Evolutionary conservation across 2,888 invertebrate genomes (phyloP), one percentile per base, ranked within the genome.

Genomic region (Phyto melanocephala): DNA sequence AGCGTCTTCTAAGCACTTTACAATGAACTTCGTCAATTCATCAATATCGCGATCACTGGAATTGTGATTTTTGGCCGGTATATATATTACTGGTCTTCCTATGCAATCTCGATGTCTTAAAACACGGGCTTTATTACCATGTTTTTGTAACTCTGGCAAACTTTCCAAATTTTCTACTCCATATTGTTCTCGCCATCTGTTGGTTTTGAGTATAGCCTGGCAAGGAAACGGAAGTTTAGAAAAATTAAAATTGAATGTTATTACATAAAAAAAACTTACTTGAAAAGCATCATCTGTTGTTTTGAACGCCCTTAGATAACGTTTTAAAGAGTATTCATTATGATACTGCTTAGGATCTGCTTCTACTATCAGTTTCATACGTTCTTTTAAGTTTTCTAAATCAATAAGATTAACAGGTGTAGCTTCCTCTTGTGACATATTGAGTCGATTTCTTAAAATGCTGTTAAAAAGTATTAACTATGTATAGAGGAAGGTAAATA

Each of bases 121-220:
- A 1, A 96, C 94, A 85, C 94, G 92, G 0, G 95, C 95, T 89
- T 95, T 95, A 71, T 92, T 93, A 80, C 93, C 89, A 89, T 95
- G 93, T 79, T 93, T 93, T 84, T 93, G 93, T 8, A 94, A 90
- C 17, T 90, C 89, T 10, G 92, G 92, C 84, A 91, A 88, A 40
- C 45, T 60, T 28, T 91, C 92, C 40, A 96, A 89, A 10, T 92
- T 92, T 22, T 92, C 90, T 2, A 95, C 95, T 62, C 94, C 95
- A 91, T 95, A 95, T 85, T 95, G 95, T 63, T 92, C 92, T 83
- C 95, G 92, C 96, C 96, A 96, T 91, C 95, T 95, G 88, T 95
- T 95, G 58, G 95, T 95, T 92, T 95, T 95, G 80, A 95, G 90
- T 86, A 95, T 93, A 67, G 95, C 95, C 95, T 95, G 87, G 1